phyloP scores from a whole-genome alignment of 1,140 invertebrate genomes.

The Nephila pilipes region DNA sequence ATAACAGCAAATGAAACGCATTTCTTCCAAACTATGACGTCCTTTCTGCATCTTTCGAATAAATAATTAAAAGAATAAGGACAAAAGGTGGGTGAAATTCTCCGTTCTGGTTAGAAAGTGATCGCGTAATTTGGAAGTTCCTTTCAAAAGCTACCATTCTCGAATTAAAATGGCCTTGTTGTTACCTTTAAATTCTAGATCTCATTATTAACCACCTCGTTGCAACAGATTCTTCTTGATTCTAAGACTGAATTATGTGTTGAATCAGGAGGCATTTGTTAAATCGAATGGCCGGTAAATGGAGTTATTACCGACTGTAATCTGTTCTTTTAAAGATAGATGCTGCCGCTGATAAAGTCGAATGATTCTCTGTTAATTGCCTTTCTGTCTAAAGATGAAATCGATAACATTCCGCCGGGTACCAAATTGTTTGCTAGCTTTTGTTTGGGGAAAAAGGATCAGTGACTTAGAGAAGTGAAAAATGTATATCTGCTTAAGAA shows the following conservation, averaged over 20 bases:
- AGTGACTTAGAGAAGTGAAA: neutral
- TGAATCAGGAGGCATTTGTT: slow-evolving; percentile 1
- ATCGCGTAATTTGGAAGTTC: neutral
- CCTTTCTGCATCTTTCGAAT: neutral
- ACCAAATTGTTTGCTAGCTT: neutral
- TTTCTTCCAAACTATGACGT: neutral
- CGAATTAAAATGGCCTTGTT: neutral
- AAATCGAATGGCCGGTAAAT: neutral
- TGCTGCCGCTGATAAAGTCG: neutral
- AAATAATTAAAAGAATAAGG: neutral
- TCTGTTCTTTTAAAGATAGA: neutral
- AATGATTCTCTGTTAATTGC: neutral
- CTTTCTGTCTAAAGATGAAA: neutral
- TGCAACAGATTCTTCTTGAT: neutral
- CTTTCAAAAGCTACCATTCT: neutral
- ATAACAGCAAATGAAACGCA: neutral
- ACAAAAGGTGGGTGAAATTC: neutral
- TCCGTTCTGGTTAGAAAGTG: neutral
- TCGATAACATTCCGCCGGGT: neutral
- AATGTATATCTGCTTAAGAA: no score
- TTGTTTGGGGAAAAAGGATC: neutral
- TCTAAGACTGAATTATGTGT: neutral
- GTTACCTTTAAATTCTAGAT: neutral
- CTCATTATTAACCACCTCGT: neutral
- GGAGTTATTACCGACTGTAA: slow-evolving; percentile 16